Evolutionary conservation across 2,888 invertebrate genomes (phyloP).

Genomic region (Aspidiotus rigidus): DNA sequence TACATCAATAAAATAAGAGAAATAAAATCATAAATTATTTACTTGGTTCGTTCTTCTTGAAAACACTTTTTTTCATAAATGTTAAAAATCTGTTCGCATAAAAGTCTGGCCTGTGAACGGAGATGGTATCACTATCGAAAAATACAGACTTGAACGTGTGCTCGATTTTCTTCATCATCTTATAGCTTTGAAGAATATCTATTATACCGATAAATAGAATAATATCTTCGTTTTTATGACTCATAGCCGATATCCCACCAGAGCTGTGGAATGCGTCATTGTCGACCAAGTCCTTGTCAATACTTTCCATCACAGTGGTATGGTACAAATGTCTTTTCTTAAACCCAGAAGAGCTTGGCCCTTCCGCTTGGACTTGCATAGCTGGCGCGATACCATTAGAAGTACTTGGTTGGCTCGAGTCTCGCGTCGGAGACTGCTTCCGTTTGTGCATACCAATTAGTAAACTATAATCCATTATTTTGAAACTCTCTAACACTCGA

Average conservation of each 20-base stretch:
- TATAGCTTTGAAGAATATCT: conserved; percentile 33
- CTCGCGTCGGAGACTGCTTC: not conserved
- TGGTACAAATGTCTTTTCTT: conserved; percentile 26
- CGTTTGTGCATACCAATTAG: conserved; percentile 53
- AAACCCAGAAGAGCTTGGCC: conserved; percentile 12
- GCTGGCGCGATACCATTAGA: conserved; percentile 12
- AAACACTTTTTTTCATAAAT: conserved; percentile 28
- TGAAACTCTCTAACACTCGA: conserved; percentile 45
- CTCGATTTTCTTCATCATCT: conserved; percentile 33
- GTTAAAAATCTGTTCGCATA: conserved; percentile 30
- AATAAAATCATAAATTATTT: conserved; percentile 12
- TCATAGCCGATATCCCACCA: conserved; percentile 30
- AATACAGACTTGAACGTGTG: conserved; percentile 32
- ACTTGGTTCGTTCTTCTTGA: conserved; percentile 26
- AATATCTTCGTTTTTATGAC: conserved; percentile 22
- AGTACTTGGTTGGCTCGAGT: conserved; percentile 17
- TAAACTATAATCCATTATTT: conserved; percentile 58
- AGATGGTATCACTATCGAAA: conserved; percentile 28
- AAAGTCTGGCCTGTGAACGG: conserved; percentile 31
- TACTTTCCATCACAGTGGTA: conserved; percentile 32
- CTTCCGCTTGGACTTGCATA: conserved; percentile 10
- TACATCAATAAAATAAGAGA: not conserved
- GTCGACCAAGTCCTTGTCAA: conserved; percentile 13
- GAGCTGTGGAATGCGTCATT: conserved; percentile 20
- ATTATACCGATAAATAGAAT: conserved; percentile 33